Base-by-base conservation (phyloP, 2,888 invertebrate genomes). In the Caenorhabditis angaria region DNA sequence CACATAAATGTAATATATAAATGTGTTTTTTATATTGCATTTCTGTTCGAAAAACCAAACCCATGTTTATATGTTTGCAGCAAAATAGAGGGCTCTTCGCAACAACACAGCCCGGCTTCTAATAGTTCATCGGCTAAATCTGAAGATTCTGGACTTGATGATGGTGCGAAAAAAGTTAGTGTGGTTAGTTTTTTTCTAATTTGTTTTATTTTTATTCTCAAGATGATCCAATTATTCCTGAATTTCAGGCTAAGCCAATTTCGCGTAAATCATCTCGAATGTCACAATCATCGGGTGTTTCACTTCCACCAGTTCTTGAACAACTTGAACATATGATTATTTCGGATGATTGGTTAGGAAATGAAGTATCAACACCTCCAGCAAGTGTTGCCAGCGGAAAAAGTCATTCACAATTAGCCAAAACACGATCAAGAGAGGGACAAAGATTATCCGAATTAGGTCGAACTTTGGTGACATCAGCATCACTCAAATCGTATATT, bases 241-340 rank as follows among this genome's bases (percentile, higher is more conserved):
- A n/a, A n/a, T 55, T 55, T 47, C 47, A 71, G 71, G 72, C 76
- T 35, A 76, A 76, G 56, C 68, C 72, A 41, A 68, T 76, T 50
- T 73, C 75, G 50, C 70, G 76, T 48, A 70, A 71, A 25, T 70
- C 76, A 53, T 70, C 76, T 48, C 54, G 78, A 65, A 70, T 76
- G 71, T 78, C 78, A 53, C 63, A 61, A 53, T 69, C 74, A 48
- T 71, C 76, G 35, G 66, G 69, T 32, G 80, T 78, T 29, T 77
- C 80, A 14, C 61, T 80, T 14, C 68, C 71, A 1, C 75, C 81
- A 10, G 80, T 81, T 28, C 74, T 82, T 14, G 78, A 81, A 53
- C 82, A 80, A 57, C 69, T 82, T n/a, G 82, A 82, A 69, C 81
- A 83, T 70, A 75, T 85, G 72, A 85, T 85, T 29, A 76, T 83